These are phyloP conservation scores for Ephydatia muelleri DNA, from an alignment of 37 sponge, comb jelly and placozoan genomes.

Conservation along the genomic window DNA sequence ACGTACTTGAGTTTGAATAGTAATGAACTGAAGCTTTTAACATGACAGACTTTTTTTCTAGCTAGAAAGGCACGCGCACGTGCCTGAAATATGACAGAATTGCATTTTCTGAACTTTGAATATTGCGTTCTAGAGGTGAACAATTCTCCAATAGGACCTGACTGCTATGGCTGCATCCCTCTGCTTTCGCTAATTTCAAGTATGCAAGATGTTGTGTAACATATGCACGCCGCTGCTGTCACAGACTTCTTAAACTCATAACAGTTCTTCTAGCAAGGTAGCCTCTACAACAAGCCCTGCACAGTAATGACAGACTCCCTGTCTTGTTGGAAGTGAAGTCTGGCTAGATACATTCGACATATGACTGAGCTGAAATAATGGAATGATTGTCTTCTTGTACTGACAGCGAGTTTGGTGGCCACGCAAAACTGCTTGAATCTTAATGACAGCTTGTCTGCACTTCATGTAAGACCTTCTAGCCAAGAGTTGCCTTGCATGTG, in stretches of 20 bases:
- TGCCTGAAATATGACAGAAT: not conserved
- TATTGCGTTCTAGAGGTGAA: not conserved
- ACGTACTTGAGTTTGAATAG: constrained; percentile 33
- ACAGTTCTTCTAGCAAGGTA: constrained; percentile 13
- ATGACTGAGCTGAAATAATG: constrained; percentile 23
- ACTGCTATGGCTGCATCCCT: constrained; percentile 1
- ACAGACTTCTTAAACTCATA: not conserved
- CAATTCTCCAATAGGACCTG: constrained; percentile 11
- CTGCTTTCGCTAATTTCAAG: not conserved
- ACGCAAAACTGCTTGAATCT: constrained; percentile 49
- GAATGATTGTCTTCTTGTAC: not conserved
- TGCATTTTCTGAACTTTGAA: not conserved
- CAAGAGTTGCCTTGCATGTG: constrained; percentile 22
- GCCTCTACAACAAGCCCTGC: constrained; percentile 26
- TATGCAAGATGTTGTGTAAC: not conserved
- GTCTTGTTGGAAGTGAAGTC: not conserved
- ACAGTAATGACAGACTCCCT: not conserved
- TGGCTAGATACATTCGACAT: constrained; percentile 23
- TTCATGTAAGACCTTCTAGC: not conserved
- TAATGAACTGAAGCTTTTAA: not conserved
- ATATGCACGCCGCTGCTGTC: not conserved
- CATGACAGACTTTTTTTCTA: not conserved
- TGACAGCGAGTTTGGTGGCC: constrained; percentile 14
- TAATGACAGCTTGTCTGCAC: constrained; percentile 14
- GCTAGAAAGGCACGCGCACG: constrained; percentile 23